Evolutionary conservation across 1,140 invertebrate species (phyloP).

Genomic region (Lepidurus couesii): DNA sequence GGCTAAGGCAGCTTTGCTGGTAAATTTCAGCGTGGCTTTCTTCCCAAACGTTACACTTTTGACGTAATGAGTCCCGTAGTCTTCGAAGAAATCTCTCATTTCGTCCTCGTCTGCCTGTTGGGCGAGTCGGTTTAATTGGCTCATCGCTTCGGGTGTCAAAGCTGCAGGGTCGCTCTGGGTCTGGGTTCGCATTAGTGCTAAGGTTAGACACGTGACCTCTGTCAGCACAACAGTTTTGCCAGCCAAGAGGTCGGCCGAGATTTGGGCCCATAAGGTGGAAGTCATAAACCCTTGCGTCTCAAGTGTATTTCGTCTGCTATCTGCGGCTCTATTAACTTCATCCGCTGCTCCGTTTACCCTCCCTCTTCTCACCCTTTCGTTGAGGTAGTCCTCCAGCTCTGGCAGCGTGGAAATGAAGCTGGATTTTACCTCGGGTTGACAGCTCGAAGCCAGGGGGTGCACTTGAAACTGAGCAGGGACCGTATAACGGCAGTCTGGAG

Average conservation of each 20-base stretch:
- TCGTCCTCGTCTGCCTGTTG: constrained; percentile 27
- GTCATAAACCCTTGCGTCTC: constrained; percentile 25
- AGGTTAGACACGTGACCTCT: constrained; percentile 26
- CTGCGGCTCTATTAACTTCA: not conserved
- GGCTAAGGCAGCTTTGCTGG: constrained; percentile 4
- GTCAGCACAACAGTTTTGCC: constrained; percentile 10
- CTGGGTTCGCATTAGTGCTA: constrained; percentile 3
- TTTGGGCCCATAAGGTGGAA: constrained; percentile 6
- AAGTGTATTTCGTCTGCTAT: not conserved
- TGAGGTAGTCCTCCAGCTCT: constrained; percentile 10
- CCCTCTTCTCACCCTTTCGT: not conserved
- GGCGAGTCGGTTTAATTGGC: constrained; percentile 15
- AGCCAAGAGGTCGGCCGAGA: constrained; percentile 20
- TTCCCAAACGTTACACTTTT: constrained; percentile 21
- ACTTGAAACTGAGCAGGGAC: constrained; percentile 19
- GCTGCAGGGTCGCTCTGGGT: constrained; percentile 15
- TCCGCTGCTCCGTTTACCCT: not conserved
- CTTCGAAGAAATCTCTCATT: constrained; percentile 28
- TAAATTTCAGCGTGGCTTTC: constrained; percentile 27
- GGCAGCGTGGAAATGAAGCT: not conserved
- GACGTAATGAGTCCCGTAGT: constrained; percentile 30
- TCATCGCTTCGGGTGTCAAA: constrained; percentile 23
- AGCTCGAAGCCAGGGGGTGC: constrained; percentile 15
- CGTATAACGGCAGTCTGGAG: constrained; percentile 23
- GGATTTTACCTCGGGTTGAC: constrained; percentile 27